These are phyloP conservation scores for Agelas oroides DNA, from an alignment of 37 sponge, comb jelly and placozoan genomes.

Conservation along the genomic window DNA sequence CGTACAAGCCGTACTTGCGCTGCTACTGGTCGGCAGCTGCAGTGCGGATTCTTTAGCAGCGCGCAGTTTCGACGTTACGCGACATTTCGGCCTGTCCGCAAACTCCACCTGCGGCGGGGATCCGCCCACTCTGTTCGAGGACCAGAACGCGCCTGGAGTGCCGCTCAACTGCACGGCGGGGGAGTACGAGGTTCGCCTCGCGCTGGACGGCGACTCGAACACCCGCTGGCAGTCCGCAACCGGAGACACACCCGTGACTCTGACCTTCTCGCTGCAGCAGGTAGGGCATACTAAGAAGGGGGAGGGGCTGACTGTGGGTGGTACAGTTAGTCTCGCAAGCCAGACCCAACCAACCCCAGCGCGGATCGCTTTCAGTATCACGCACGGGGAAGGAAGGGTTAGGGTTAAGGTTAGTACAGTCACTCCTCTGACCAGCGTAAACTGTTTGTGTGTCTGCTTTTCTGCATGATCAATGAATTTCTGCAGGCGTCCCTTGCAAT, in stretches of 20 bases:
- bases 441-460: too few relatives aligned
- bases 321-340: too few relatives aligned
- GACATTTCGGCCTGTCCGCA: not conserved
- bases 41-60: too few relatives aligned
- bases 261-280: conserved; percentile 6
- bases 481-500: not conserved
- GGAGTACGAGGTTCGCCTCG: not conserved
- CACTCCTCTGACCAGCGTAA: too few relatives aligned
- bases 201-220: not conserved
- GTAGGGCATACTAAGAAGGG: not conserved
- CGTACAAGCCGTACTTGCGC: too few relatives aligned
- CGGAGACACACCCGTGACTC: not conserved
- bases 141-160: not conserved
- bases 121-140: conserved; percentile 13
- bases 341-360: too few relatives aligned
- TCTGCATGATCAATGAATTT: too few relatives aligned
- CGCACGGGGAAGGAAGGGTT: too few relatives aligned
- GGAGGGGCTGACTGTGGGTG: too few relatives aligned
- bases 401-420: too few relatives aligned
- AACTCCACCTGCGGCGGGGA: conserved; percentile 26
- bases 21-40: too few relatives aligned
- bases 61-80: conserved; percentile 11
- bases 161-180: not conserved
- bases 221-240: conserved; percentile 16
- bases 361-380: too few relatives aligned